Evolutionary conservation across 2,888 invertebrate species (phyloP), one percentile per base, ranked within the genome.

Genomic region (Caenorhabditis panamensis): DNA sequence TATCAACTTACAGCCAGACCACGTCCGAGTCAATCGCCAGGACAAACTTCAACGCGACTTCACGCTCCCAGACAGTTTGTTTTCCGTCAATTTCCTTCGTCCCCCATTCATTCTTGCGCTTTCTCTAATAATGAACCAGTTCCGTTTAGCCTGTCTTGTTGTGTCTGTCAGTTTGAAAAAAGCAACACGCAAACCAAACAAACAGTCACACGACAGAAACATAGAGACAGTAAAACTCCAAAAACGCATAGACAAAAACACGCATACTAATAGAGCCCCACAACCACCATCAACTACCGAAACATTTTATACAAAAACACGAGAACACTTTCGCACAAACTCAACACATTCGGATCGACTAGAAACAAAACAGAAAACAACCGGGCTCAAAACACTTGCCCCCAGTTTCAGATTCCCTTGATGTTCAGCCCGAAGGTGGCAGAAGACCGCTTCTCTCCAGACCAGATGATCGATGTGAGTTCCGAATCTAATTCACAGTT

Each of bases 11-110:
- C 82, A 90, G 90, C 85, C 87, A 28, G 87, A 89, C 22, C 73
- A 82, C 41, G 89, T 90, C 9, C 85, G 87, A 47, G 86, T 90
- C 13, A 80, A 81, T n/a, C 81, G 84, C 16, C 87, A 89, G 56
- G 89, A 89, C 72, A 76, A 78, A 8, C 89, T 89, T 51, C 90
- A 90, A 67, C 86, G 88, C 66, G 90, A 91, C 66, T 90, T 84
- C 82, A 88, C 88, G 9, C 59, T 79, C n/a, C 76, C 76, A 72
- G 68, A 67, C 41, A 77, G 81, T 82, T 77, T 47, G 77, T 77
- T 82, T 71, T 72, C 28, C 24, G 26, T 36, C 26, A 18, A 28
- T 18, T n/a, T n/a, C n/a, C n/a, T n/a, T n/a, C n/a, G n/a, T n/a
- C n/a, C n/a, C n/a, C 37, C 20, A 41, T 49, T 75, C n/a, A 24